A percentile compares a stretch with the other conserved stretches of the same genome.
phyloP scores from a whole-genome alignment of 2,113 vertebrate genomes.

The Datnioides undecimradiatus region DNA sequence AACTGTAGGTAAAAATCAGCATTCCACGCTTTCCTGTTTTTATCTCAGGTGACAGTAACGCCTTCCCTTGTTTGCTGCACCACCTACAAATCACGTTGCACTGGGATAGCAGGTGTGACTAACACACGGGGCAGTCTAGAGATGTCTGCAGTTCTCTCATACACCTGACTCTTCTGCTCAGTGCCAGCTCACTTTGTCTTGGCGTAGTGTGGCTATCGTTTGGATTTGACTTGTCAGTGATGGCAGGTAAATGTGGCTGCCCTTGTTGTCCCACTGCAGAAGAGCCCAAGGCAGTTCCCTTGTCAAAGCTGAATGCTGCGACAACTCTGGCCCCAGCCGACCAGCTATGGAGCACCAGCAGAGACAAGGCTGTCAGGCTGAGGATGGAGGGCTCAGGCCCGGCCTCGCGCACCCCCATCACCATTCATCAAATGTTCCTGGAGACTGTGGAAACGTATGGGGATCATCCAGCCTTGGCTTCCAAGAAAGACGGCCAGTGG shows the following conservation, averaged over 20 bases:
- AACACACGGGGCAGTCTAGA: neutral
- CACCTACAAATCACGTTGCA: slow-evolving; percentile 17
- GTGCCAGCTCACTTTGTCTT: neutral
- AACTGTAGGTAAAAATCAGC: neutral
- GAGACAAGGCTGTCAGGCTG: slow-evolving; percentile 77
- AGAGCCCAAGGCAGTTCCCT: slow-evolving; percentile 41
- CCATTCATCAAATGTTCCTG: slow-evolving; percentile 83
- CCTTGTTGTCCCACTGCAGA: slow-evolving; percentile 63
- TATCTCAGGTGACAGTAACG: slow-evolving; percentile 29
- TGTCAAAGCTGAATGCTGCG: neutral
- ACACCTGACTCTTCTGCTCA: neutral
- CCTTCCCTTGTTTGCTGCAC: neutral
- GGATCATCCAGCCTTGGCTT: slow-evolving; percentile 74
- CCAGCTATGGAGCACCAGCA: slow-evolving; percentile 72
- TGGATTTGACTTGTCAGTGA: slow-evolving; percentile 17
- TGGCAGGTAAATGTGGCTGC: slow-evolving; percentile 54
- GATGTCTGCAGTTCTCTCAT: slow-evolving; percentile 9
- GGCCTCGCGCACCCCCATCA: slow-evolving; percentile 79
- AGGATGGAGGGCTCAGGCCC: slow-evolving; percentile 74
- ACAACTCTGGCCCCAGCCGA: slow-evolving; percentile 73
- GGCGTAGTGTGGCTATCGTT: neutral
- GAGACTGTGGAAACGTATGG: slow-evolving; percentile 70
- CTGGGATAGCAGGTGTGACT: neutral
- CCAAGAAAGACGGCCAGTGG: slow-evolving; percentile 74
- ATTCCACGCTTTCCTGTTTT: slow-evolving; percentile 46